phyloP scores from a whole-genome alignment of 35 echinoderm and acorn worm species.

The Ophiothrix spiculata region DNA sequence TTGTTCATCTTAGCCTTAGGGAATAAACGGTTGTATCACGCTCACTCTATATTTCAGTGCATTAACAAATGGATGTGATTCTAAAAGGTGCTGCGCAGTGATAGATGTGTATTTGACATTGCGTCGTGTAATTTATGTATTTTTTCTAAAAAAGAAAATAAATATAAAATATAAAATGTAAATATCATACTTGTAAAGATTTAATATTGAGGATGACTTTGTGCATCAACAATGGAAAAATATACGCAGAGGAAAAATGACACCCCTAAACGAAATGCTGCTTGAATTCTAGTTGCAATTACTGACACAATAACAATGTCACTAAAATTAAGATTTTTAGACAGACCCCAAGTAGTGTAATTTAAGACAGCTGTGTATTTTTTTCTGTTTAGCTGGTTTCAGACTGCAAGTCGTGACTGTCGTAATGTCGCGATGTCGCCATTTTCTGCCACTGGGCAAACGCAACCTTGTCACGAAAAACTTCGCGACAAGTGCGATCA shows the following conservation, averaged over 20 bases:
- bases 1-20: neutral
- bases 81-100: slow-evolving; percentile 5
- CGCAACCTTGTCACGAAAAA: no score
- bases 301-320: neutral
- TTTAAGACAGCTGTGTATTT: no score
- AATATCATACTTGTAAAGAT: neutral
- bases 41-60: neutral
- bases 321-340: neutral
- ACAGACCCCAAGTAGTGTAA: no score
- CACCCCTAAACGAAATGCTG: slow-evolving; percentile 4
- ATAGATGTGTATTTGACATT: neutral
- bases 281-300: slow-evolving; percentile 8
- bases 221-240: neutral
- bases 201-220: neutral
- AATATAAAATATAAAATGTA: neutral
- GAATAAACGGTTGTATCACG: neutral
- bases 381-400: no score
- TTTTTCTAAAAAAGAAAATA: slow-evolving; percentile 1
- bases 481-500: no score
- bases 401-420: no score
- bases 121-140: slow-evolving; percentile 13
- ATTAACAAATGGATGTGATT: neutral
- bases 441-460: no score
- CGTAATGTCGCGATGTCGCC: no score
- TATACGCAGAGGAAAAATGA: neutral